Percentiles rank a stretch among this genome's conserved stretches.
Conservation (phyloP, 2,888 invertebrate species). For the Synergus umbraculus region DNA sequence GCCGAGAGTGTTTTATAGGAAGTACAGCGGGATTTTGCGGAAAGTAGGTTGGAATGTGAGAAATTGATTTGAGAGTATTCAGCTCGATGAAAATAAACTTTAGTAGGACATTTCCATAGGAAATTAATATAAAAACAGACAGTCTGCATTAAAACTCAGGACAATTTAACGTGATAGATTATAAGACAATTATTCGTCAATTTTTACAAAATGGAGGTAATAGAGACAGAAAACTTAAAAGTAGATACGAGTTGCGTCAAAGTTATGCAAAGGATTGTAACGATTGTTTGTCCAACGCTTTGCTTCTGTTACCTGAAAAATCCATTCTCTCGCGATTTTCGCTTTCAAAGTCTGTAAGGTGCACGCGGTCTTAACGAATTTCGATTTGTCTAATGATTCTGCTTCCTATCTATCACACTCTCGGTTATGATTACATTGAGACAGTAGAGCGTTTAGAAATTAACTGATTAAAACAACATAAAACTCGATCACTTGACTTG, state of each 20-base stretch:
- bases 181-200: neutral
- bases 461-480: slow-evolving; percentile 61
- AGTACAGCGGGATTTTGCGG: slow-evolving; percentile 49
- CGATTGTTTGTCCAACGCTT: neutral
- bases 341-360: slow-evolving; percentile 1
- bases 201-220: neutral
- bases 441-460: slow-evolving; percentile 59
- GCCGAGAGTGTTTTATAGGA: slow-evolving; percentile 67
- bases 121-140: slow-evolving; percentile 25
- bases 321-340: neutral
- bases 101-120: neutral
- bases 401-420: slow-evolving; percentile 65
- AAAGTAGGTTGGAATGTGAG: slow-evolving; percentile 58
- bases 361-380: neutral
- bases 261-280: neutral
- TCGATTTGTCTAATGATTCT: slow-evolving; percentile 21
- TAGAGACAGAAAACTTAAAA: slow-evolving; percentile 7
- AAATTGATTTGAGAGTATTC: slow-evolving; percentile 42
- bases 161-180: neutral
- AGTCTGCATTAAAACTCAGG: neutral
- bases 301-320: neutral
- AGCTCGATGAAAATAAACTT: slow-evolving; percentile 5
- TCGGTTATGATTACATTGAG: slow-evolving; percentile 61
- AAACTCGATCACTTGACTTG: slow-evolving; percentile 74
- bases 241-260: neutral